Conservation (phyloP, 1,140 invertebrate species). For the Phortica variegata region DNA sequence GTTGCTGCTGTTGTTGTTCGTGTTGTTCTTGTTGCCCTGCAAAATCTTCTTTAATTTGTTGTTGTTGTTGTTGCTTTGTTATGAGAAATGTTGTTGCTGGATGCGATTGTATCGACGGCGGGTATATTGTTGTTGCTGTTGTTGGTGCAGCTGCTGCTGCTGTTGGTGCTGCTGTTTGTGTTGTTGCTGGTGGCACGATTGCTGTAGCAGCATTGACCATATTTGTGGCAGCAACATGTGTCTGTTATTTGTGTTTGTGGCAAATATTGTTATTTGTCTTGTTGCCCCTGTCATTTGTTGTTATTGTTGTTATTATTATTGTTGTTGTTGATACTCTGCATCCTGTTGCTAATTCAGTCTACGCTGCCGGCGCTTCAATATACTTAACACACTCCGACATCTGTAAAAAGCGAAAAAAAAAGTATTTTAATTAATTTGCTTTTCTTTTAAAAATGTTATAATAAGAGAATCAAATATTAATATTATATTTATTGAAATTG, state of each 20-base stretch:
- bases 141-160: slow-evolving; percentile 26
- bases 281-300: not conserved
- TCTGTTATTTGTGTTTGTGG: slow-evolving; percentile 9
- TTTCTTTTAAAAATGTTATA: no score
- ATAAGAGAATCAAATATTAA: no score
- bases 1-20: slow-evolving; percentile 9
- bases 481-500: no score
- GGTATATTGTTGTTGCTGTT: slow-evolving; percentile 13
- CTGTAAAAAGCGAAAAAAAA: no score
- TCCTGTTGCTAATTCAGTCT: no score
- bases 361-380: no score
- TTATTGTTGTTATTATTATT: slow-evolving; percentile 12
- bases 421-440: no score
- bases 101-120: not conserved
- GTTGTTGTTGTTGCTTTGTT: slow-evolving; percentile 38
- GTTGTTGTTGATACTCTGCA: no score
- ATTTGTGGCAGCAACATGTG: slow-evolving; percentile 48
- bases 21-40: slow-evolving; percentile 12
- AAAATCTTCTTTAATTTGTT: not conserved
- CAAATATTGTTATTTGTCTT: slow-evolving; percentile 4
- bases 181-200: slow-evolving; percentile 28
- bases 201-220: slow-evolving; percentile 48
- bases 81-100: slow-evolving; percentile 48
- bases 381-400: no score
- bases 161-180: slow-evolving; percentile 19